A percentile compares a stretch with the other conserved stretches of the same genome.
Evolutionary conservation across 2,888 invertebrate genomes (phyloP).

Genomic region (Noctua janthe): DNA sequence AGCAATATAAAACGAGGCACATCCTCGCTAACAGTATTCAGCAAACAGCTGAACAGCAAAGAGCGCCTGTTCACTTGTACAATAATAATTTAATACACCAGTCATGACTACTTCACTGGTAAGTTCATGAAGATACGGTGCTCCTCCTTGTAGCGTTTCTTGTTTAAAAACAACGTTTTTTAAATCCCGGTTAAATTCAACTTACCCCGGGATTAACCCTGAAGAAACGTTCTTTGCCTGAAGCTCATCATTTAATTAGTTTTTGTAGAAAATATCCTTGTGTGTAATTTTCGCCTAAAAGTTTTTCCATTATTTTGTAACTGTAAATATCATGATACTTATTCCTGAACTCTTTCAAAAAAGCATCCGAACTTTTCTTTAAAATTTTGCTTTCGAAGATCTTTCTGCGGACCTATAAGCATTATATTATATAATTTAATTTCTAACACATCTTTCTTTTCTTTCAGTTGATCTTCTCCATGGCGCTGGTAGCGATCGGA

Average conservation of each 20-base stretch:
- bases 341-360: neutral
- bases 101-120: conserved; percentile 82
- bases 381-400: neutral
- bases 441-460: neutral
- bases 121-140: conserved; percentile 70
- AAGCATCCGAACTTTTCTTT: neutral
- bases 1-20: conserved; percentile 89
- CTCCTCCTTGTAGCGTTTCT: neutral
- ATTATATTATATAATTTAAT: neutral
- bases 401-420: neutral
- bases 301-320: neutral
- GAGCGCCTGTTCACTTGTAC: conserved; percentile 76
- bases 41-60: conserved; percentile 80
- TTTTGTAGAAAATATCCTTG: neutral
- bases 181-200: neutral
- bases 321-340: neutral
- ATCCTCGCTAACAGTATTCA: conserved; percentile 86
- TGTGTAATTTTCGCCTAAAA: neutral
- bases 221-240: neutral
- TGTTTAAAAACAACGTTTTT: neutral
- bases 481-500: conserved; percentile 79
- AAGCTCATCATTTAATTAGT: neutral
- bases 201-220: neutral
- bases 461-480: conserved; percentile 73
- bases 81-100: conserved; percentile 74